Percentiles rank a stretch among this genome's conserved stretches.
Evolutionary conservation across 2,888 invertebrate species (phyloP).

Genomic region (Crematogaster levior): DNA sequence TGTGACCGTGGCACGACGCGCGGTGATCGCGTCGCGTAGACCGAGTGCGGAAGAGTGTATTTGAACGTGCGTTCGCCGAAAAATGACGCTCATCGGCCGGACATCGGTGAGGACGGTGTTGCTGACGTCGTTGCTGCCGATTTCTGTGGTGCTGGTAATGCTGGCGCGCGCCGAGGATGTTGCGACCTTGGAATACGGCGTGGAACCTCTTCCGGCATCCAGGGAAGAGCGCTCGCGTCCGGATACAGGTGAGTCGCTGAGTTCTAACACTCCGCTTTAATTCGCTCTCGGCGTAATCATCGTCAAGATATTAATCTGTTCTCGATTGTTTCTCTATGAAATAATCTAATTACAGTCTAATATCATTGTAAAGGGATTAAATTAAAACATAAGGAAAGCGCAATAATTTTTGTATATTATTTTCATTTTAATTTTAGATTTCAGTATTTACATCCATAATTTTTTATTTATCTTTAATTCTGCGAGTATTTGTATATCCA

Average conservation of each 20-base stretch:
- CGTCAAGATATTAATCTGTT: background rate
- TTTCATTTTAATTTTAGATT: background rate
- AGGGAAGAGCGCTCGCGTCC: slow-evolving; percentile 68
- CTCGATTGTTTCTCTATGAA: background rate
- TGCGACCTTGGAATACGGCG: slow-evolving; percentile 72
- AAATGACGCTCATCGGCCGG: slow-evolving; percentile 64
- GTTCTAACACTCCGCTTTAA: background rate
- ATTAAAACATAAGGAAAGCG: background rate
- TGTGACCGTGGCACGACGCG: slow-evolving; percentile 65
- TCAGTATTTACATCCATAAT: too few species aligned
- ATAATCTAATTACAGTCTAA: background rate
- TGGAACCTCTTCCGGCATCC: slow-evolving; percentile 65
- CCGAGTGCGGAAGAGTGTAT: slow-evolving; percentile 37
- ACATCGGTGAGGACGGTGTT: slow-evolving; percentile 68
- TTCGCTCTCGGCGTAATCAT: background rate
- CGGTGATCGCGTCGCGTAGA: slow-evolving; percentile 57
- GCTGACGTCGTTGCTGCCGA: slow-evolving; percentile 72
- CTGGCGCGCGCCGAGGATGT: slow-evolving; percentile 72
- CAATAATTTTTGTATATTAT: background rate
- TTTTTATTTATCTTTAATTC: background rate
- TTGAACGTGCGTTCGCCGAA: slow-evolving; percentile 20
- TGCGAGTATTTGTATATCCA: background rate
- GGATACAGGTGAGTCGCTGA: slow-evolving; percentile 74
- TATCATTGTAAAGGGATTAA: background rate
- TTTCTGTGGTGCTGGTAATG: slow-evolving; percentile 69